These are phyloP conservation scores for Hassar affinis DNA, from an alignment of 2,113 vertebrate species.

Conservation along the genomic window DNA sequence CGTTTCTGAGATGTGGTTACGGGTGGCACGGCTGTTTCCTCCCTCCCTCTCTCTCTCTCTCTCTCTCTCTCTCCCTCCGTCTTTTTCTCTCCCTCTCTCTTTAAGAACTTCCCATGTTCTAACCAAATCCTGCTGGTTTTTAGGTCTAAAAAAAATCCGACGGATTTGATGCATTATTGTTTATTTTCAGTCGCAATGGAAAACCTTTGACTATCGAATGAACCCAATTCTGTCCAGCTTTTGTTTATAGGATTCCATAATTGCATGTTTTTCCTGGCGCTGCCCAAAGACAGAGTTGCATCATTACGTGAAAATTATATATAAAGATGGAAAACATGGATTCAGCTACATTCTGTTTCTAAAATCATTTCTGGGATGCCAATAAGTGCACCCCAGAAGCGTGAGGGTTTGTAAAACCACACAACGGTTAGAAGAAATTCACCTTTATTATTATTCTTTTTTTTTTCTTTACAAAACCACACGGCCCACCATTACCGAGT, in stretches of 20 bases:
- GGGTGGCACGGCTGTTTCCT: conserved; percentile 49
- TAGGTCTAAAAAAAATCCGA: conserved; percentile 29
- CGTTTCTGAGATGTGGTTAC: conserved; percentile 47
- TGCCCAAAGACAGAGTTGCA: neutral
- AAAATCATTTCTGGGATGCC: too few relatives aligned
- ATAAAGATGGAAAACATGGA: neutral
- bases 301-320: neutral
- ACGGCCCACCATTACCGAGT: too few relatives aligned
- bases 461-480: neutral
- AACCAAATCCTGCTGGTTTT: conserved; percentile 51
- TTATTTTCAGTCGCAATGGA: conserved; percentile 53
- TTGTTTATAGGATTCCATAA: conserved; percentile 45
- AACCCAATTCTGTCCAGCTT: conserved; percentile 36
- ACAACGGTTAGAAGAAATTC: too few relatives aligned
- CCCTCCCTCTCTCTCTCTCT: too few relatives aligned
- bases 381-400: too few relatives aligned
- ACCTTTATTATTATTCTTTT: too few relatives aligned
- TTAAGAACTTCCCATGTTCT: conserved; percentile 35
- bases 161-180: conserved; percentile 16
- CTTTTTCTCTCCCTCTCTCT: too few relatives aligned
- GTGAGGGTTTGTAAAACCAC: too few relatives aligned
- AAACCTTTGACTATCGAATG: conserved; percentile 45
- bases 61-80: too few relatives aligned
- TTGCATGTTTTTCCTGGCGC: neutral
- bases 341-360: too few relatives aligned